Evolutionary conservation across 2,797 vertebrate species (phyloP).

Genomic region (Melanotaenia parkinsoni): DNA sequence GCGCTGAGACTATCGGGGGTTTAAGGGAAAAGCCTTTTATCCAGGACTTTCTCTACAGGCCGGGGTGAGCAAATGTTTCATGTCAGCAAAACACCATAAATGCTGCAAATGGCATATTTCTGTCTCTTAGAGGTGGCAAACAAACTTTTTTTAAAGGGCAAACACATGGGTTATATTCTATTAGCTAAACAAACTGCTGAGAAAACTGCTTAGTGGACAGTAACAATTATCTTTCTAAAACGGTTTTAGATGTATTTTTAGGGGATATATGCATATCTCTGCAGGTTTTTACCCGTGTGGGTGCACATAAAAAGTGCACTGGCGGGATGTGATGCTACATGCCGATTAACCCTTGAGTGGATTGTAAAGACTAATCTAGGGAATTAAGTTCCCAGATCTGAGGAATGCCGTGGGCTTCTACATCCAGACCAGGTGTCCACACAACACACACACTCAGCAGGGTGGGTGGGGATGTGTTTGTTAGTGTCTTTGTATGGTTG

Average conservation of each 20-base stretch:
- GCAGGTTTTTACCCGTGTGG: slow-evolving; percentile 16
- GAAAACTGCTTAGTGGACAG: not conserved
- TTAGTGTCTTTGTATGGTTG: slow-evolving; percentile 35
- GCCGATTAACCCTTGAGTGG: slow-evolving; percentile 64
- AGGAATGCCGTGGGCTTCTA: slow-evolving; percentile 59
- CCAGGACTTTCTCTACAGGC: slow-evolving; percentile 77
- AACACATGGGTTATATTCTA: slow-evolving; percentile 9
- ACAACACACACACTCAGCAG: slow-evolving; percentile 42
- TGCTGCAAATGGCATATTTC: slow-evolving; percentile 69
- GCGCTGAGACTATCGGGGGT: slow-evolving; percentile 77
- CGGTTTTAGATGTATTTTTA: slow-evolving; percentile 6
- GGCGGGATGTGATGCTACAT: slow-evolving; percentile 41
- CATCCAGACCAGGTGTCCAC: slow-evolving; percentile 76
- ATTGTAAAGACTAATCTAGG: slow-evolving; percentile 65
- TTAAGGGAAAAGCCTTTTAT: slow-evolving; percentile 80
- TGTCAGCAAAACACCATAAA: slow-evolving; percentile 77
- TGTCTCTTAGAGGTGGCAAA: slow-evolving; percentile 32
- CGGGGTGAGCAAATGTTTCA: slow-evolving; percentile 67
- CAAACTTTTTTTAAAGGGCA: slow-evolving; percentile 48
- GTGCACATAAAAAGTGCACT: slow-evolving; percentile 22
- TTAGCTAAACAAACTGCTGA: slow-evolving; percentile 18
- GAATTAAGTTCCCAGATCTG: slow-evolving; percentile 65
- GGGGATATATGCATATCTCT: slow-evolving; percentile 6
- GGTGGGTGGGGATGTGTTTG: slow-evolving; percentile 35
- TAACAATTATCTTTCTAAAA: slow-evolving; percentile 3